Percentiles rank a stretch among this genome's conserved stretches.
Evolutionary conservation across 2,113 vertebrate species (phyloP).

Genomic region (Prochilodus magdalenae): DNA sequence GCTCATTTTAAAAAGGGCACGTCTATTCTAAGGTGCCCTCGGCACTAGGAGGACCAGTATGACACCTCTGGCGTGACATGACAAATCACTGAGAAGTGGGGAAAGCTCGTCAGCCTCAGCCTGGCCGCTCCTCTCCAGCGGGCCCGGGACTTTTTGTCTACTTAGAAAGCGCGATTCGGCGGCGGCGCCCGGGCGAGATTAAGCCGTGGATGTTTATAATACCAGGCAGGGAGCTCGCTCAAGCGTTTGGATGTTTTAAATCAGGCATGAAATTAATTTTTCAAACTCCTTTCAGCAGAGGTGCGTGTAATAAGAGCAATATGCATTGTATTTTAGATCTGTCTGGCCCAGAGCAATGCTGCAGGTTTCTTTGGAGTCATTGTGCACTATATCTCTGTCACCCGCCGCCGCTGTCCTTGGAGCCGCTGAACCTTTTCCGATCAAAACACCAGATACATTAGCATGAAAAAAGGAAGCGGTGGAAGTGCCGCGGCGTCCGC

Average conservation of each 20-base stretch:
- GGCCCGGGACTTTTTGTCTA: constrained; percentile 45
- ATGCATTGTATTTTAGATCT: constrained; percentile 58
- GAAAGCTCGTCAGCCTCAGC: constrained; percentile 43
- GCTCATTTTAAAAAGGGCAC: constrained; percentile 14
- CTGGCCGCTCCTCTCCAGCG: constrained; percentile 34
- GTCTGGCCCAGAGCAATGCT: constrained; percentile 44
- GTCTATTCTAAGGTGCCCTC: constrained; percentile 22
- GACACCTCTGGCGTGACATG: constrained; percentile 28
- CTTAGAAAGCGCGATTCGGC: constrained; percentile 49
- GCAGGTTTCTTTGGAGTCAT: constrained; percentile 50
- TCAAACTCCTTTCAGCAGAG: constrained; percentile 58
- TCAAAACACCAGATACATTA: constrained; percentile 40
- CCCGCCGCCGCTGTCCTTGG: constrained; percentile 38
- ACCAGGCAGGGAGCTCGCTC: constrained; percentile 62
- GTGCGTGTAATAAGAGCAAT: constrained; percentile 60
- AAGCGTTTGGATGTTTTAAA: constrained; percentile 66
- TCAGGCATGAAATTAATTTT: constrained; percentile 77
- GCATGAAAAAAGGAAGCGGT: not conserved
- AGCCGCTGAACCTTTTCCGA: constrained; percentile 38
- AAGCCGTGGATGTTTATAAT: constrained; percentile 69
- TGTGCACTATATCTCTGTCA: constrained; percentile 52
- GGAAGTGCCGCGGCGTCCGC: not conserved
- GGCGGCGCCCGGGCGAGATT: constrained; percentile 49
- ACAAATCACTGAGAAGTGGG: constrained; percentile 47
- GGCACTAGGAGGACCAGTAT: not conserved